Evolutionary conservation across 2,888 invertebrate species (phyloP).

Genomic region (Pseudanteris insignis): DNA sequence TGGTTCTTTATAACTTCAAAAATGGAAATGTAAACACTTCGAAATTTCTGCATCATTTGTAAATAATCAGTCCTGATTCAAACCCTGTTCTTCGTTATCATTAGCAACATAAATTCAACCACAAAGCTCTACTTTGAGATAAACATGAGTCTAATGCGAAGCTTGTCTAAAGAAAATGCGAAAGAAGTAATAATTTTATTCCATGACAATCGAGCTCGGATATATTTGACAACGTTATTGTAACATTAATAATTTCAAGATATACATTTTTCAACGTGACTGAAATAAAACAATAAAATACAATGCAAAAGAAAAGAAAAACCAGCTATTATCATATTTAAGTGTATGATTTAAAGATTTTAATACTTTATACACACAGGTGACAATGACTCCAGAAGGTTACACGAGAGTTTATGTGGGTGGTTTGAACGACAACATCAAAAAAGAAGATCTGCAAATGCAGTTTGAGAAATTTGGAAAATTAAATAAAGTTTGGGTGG

Average conservation of each 20-base stretch:
- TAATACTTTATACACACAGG: constrained; percentile 47
- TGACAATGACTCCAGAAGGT: constrained; percentile 63
- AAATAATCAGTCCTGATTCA: too few relatives aligned
- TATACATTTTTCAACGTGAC: neutral
- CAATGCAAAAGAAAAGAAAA: neutral
- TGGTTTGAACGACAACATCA: constrained; percentile 86
- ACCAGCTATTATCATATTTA: too few relatives aligned
- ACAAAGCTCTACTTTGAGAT: neutral
- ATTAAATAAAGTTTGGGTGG: constrained; percentile 91
- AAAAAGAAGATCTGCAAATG: constrained; percentile 90
- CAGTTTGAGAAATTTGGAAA: constrained; percentile 93
- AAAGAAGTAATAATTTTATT: neutral
- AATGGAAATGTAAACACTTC: too few relatives aligned
- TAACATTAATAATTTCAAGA: neutral
- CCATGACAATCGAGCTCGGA: constrained; percentile 21
- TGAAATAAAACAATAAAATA: neutral
- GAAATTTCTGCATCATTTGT: too few relatives aligned
- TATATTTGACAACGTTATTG: constrained; percentile 18
- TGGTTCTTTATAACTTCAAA: too few relatives aligned
- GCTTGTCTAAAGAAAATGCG: neutral
- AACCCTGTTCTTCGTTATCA: neutral
- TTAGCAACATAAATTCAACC: neutral
- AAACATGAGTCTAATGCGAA: neutral
- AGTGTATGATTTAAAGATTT: constrained; percentile 1
- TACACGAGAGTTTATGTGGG: constrained; percentile 88